Evolutionary conservation across 2,888 invertebrate species (phyloP), one percentile per base, ranked within the genome.

Genomic region (Sinhomidia bicolor): DNA sequence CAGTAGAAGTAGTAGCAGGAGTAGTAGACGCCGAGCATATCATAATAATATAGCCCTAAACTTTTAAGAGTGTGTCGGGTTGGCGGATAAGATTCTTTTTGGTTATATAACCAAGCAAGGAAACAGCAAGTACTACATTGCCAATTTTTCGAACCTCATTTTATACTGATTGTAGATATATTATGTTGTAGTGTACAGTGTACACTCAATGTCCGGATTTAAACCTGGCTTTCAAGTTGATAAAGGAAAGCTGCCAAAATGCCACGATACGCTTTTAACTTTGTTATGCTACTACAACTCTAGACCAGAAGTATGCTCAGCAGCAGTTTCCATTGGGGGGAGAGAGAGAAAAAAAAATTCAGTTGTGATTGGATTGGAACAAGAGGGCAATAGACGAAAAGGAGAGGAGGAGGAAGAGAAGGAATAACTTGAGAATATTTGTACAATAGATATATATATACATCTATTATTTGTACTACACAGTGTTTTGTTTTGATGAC

Each of bases 351-450:
- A 57, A 20, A 26, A 12, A 71, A 20, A 71, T 74, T 23, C 44
- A 51, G 44, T 47, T 74, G 62, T 62, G 54, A 47, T 26, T 6
- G 26, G 71, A 74, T 74, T 44, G 74, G 74, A 74, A 74, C 74
- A 41, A 65, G 86, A 36, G 86, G 86, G 86, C 86, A 86, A 86
- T 71, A 86, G 80, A 80, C 86, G 54, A 26, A 57, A 80, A 80
- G 14, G 36, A 76, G 10, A 51, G 29, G 29, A 78, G n/a, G 47
- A 47, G 74, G 41, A n/a, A 12, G 20, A 76, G 44, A n/a, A 54
- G 51, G 54, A 78, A 54, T 74, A 74, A 74, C 74, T 23, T 44
- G 36, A 9, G 14, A 74, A 74, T 74, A 26, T 74, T 74, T 47
- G n/a, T n/a, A n/a, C n/a, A n/a, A n/a, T n/a, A n/a, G n/a, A n/a